These are phyloP conservation scores for Podarcis lilfordi DNA, from an alignment of 2,797 vertebrate species.

Conservation along the genomic window DNA sequence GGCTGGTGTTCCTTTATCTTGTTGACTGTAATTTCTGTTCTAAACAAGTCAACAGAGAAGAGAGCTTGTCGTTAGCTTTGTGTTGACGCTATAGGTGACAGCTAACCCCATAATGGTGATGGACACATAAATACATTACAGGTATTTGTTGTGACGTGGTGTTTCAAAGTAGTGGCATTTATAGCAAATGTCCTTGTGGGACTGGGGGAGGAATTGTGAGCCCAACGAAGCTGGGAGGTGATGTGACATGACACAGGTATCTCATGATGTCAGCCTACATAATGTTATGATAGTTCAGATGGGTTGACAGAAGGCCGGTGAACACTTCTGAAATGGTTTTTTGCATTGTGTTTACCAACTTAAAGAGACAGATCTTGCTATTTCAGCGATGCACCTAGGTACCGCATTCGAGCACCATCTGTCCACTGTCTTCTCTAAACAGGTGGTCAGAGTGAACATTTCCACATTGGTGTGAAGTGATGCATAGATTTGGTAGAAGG, in stretches of 20 bases:
- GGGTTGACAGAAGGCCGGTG: background rate
- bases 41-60: slow-evolving; percentile 15
- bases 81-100: slow-evolving; percentile 39
- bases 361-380: rapidly evolving
- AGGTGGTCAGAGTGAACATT: slow-evolving; percentile 2
- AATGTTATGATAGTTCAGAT: background rate
- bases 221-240: background rate
- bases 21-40: slow-evolving; percentile 44
- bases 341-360: background rate
- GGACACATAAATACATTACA: background rate
- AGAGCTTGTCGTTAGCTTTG: slow-evolving; percentile 45
- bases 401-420: background rate
- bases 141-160: slow-evolving; percentile 5
- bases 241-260: slow-evolving; percentile 27
- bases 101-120: background rate
- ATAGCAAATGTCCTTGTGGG: slow-evolving; percentile 8
- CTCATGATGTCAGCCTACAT: background rate
- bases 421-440: background rate
- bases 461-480: background rate
- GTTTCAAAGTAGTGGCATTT: slow-evolving; percentile 5
- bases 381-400: background rate
- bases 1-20: slow-evolving; percentile 49
- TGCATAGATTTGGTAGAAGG: background rate
- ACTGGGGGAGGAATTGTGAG: background rate
- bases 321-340: background rate